Conservation (phyloP, 1,140 invertebrate genomes). For the Macrobrachium rosenbergii region DNA sequence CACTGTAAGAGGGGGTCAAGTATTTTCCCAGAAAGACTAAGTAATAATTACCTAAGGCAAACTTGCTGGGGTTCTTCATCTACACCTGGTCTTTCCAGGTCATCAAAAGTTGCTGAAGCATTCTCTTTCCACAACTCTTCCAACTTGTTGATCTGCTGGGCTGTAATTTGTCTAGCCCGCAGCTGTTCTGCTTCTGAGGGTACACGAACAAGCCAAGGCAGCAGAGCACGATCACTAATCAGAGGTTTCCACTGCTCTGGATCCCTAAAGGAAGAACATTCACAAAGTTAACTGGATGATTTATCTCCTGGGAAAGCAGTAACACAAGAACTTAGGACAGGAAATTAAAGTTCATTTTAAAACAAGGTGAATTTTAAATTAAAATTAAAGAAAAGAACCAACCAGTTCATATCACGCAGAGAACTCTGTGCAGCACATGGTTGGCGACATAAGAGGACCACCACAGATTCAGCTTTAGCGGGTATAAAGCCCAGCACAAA, state of each 20-base stretch:
- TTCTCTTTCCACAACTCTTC: conserved; percentile 99
- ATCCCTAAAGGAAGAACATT: conserved; percentile 75
- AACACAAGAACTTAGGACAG: neutral
- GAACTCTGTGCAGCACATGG: conserved; percentile 97
- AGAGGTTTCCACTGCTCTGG: conserved; percentile 99
- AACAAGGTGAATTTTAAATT: neutral
- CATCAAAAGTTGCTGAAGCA: conserved; percentile 94
- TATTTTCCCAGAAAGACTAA: neutral
- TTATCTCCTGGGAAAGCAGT: no score
- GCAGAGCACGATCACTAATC: conserved; percentile 94
- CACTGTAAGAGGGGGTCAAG: no score
- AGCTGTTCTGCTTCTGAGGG: conserved; percentile 96
- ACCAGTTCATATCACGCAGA: conserved; percentile 98
- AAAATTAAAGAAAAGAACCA: conserved; percentile 62
- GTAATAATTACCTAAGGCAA: conserved; percentile 77
- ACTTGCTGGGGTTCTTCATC: conserved; percentile 98
- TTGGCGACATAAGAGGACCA: conserved; percentile 97
- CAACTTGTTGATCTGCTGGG: conserved; percentile 96
- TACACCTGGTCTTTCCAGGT: conserved; percentile 96
- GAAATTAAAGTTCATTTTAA: neutral
- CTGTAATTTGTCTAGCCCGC: conserved; percentile 93
- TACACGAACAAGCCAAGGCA: conserved; percentile 97
- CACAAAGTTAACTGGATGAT: neutral
- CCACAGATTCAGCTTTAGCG: conserved; percentile 98
- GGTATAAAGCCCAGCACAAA: conserved; percentile 99